These are phyloP conservation scores for Drosophila tsacasi DNA, from an alignment of 1,140 invertebrate genomes.

Conservation along the genomic window DNA sequence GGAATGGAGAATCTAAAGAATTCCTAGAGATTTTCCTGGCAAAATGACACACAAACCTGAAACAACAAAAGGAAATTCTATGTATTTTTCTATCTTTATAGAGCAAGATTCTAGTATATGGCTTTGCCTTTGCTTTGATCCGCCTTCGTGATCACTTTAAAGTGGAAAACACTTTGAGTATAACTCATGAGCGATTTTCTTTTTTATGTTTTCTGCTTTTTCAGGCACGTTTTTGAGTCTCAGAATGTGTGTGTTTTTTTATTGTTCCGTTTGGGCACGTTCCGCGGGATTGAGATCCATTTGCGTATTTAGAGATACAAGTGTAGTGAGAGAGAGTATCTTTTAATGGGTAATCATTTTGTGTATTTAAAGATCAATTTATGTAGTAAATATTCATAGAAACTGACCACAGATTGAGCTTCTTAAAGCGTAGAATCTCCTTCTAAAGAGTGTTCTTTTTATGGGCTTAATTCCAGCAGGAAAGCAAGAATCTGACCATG, in stretches of 20 bases:
- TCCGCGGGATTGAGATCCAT: constrained; percentile 2
- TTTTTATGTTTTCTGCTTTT: constrained; percentile 33
- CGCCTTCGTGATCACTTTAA: constrained; percentile 50
- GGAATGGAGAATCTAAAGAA: neutral
- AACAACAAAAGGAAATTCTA: constrained; percentile 30
- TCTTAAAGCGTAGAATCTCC: neutral
- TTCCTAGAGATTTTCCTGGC: constrained; percentile 5
- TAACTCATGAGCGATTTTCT: constrained; percentile 17
- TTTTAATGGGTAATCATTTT: neutral
- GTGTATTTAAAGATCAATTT: neutral
- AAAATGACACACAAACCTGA: constrained; percentile 55
- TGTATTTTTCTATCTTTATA: constrained; percentile 21
- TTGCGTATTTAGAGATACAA: constrained; percentile 19
- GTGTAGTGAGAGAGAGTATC: neutral
- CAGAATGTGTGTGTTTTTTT: constrained; percentile 21
- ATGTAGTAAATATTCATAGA: neutral
- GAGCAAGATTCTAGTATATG: constrained; percentile 2
- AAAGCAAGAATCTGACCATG: constrained; percentile 2
- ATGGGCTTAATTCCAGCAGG: neutral
- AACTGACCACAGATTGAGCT: neutral
- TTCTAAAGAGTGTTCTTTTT: neutral
- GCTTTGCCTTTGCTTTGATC: constrained; percentile 32
- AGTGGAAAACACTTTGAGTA: constrained; percentile 21
- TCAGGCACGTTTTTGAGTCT: constrained; percentile 38
- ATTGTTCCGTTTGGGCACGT: constrained; percentile 22